A percentile compares a stretch with the other conserved stretches of the same genome.
These are phyloP conservation scores for Plusia festucae DNA, from an alignment of 2,888 invertebrate species.

Conservation along the genomic window DNA sequence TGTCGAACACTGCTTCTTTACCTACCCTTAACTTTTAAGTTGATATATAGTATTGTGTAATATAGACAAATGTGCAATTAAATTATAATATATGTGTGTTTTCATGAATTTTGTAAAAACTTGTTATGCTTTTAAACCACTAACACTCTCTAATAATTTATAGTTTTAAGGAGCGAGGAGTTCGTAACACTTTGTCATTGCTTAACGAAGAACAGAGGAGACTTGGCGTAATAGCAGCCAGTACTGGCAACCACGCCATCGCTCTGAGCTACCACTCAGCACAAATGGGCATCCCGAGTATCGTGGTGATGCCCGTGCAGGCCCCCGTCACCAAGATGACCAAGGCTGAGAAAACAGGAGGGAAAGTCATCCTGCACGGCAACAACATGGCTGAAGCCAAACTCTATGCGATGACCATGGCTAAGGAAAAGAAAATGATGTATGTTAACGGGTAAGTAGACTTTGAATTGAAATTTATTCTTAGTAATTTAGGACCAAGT, in stretches of 20 bases:
- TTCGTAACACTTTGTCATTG: conserved; percentile 93
- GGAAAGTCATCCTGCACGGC: conserved; percentile 89
- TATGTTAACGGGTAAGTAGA: conserved; percentile 95
- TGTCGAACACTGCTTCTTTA: too few relatives aligned
- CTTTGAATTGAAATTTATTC: background rate
- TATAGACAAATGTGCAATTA: too few relatives aligned
- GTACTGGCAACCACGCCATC: conserved; percentile 97
- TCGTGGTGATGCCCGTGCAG: conserved; percentile 96
- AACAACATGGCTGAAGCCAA: conserved; percentile 94
- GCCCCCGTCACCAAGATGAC: conserved; percentile 97
- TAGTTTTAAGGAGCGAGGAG: conserved; percentile 98
- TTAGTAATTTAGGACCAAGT: too few relatives aligned
- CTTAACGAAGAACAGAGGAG: conserved; percentile 92
- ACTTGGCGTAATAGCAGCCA: conserved; percentile 95
- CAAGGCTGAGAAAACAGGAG: conserved; percentile 70
- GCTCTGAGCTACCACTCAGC: conserved; percentile 93
- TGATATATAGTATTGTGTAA: too few relatives aligned
- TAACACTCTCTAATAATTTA: background rate
- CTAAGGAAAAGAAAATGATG: conserved; percentile 91
- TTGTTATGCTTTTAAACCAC: too few relatives aligned
- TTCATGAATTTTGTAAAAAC: too few relatives aligned
- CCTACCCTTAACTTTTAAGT: too few relatives aligned
- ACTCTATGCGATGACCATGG: conserved; percentile 92
- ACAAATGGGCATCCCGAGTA: conserved; percentile 91
- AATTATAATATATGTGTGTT: too few relatives aligned